Evolutionary conservation across 2,888 invertebrate genomes (phyloP).

Genomic region (Girardia tigrina): DNA sequence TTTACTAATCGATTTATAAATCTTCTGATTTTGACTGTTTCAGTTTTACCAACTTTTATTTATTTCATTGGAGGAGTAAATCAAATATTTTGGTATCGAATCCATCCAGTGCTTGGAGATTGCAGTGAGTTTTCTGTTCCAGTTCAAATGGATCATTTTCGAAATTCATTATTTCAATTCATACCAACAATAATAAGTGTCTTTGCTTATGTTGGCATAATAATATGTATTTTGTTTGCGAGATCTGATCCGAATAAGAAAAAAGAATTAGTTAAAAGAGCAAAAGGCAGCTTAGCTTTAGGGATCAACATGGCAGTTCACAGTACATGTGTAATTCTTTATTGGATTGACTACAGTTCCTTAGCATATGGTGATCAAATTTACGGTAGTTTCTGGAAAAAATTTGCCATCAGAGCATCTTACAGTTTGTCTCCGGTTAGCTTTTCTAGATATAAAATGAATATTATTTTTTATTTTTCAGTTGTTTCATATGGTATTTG

Average conservation of each 20-base stretch:
- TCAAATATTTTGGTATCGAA: background rate
- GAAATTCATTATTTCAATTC: background rate
- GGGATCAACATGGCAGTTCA: background rate
- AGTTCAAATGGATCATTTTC: background rate
- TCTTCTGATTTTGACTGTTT: background rate
- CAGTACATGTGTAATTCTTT: background rate
- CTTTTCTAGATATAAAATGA: background rate
- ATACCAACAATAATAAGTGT: background rate
- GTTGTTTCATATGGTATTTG: background rate
- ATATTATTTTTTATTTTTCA: too few species aligned
- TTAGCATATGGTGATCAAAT: background rate
- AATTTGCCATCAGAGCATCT: conserved; percentile 1
- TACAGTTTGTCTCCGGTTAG: background rate
- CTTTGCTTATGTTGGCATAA: background rate
- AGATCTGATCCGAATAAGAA: background rate
- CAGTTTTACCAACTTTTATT: background rate
- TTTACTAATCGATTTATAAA: background rate
- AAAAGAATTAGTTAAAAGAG: background rate
- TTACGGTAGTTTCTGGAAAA: background rate
- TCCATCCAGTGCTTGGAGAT: background rate
- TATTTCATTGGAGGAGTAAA: background rate
- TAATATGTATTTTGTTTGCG: background rate
- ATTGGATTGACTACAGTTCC: background rate
- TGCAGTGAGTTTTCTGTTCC: background rate
- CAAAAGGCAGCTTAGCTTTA: conserved; percentile 3